Base-by-base conservation (phyloP, 23 tunicate species). In the Halocynthia aurantium region DNA sequence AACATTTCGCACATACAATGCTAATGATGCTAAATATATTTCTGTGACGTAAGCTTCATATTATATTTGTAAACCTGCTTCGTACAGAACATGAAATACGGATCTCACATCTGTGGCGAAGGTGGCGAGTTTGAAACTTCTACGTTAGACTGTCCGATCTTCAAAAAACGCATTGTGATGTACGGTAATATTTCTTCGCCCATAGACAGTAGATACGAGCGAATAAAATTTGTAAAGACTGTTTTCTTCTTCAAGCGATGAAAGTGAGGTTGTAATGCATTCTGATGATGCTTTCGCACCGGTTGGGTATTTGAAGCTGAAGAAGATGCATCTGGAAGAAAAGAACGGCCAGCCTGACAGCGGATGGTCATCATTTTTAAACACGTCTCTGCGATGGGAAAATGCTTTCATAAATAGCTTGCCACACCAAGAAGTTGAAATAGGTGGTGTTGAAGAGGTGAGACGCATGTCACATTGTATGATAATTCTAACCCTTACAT, bases 91-190 rank as follows among this genome's bases (percentile, higher is more conserved):
- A 17, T 53, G 11, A 82, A 86, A 67, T 92, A 86, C 75, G 98
- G 92, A 22, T 76, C 92, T 69, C 88, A 92, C 80, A 62, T 92
- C 10, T 92, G 98, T 79, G 98, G 94, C 2, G 95, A 84, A 80
- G 99, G 99, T 66, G 99, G 99, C 17, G 99, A 96, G 66, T 96
- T 92, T 83, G 99, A 96, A 82, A 82, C 96, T 6, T 96, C 90
- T 73, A 87, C 91, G 10, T 64, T 89, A 7, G 99, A 96, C 60
- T 96, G 99, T 80, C 99, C 99, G 2, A 71, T 96, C 64, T 96
- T 89, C 75, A 85, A 80, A 58, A 80, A 96, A 70, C 58, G 70
- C 10, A 89, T 96, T 55, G 86, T 82, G 2, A 53, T 96, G 93
- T 84, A 50, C 69, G 88, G 70, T 65, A 58, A 58, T 58, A 58